Conservation (phyloP, 2,113 vertebrate species). For the Notothenia coriiceps region DNA sequence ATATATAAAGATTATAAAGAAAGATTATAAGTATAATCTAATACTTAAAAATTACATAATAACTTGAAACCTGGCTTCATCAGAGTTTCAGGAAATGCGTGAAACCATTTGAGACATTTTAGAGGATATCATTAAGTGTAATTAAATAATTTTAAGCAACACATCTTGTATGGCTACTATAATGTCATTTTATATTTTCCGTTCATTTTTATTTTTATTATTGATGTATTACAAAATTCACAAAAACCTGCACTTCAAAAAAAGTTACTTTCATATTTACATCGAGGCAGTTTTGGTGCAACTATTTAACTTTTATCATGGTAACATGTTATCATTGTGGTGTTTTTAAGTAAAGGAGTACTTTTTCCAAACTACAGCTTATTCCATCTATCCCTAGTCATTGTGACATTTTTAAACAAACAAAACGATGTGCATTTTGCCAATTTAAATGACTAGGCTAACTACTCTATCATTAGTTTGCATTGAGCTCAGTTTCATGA, state of each 20-base stretch:
- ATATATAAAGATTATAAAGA: no score
- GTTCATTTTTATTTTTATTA: not conserved
- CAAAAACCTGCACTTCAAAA: not conserved
- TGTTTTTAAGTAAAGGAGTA: not conserved
- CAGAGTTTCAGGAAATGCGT: no score
- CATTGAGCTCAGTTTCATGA: not conserved
- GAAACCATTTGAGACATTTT: no score
- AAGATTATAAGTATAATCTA: no score
- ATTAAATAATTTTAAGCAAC: no score
- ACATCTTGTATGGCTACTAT: not conserved
- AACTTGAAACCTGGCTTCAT: no score
- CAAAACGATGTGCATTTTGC: not conserved
- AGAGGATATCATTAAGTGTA: no score
- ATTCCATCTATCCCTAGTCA: not conserved
- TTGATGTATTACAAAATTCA: not conserved
- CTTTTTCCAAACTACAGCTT: not conserved
- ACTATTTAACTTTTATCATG: not conserved
- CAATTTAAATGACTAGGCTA: constrained; percentile 9
- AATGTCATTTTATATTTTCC: not conserved
- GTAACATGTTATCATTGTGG: not conserved
- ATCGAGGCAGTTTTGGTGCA: not conserved
- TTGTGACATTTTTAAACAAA: constrained; percentile 11
- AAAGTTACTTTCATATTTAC: not conserved
- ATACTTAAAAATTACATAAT: no score
- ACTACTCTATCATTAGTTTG: constrained; percentile 1